These are phyloP conservation scores for Catharus minimus DNA, from an alignment of 2,113 vertebrate genomes.

Conservation along the genomic window DNA sequence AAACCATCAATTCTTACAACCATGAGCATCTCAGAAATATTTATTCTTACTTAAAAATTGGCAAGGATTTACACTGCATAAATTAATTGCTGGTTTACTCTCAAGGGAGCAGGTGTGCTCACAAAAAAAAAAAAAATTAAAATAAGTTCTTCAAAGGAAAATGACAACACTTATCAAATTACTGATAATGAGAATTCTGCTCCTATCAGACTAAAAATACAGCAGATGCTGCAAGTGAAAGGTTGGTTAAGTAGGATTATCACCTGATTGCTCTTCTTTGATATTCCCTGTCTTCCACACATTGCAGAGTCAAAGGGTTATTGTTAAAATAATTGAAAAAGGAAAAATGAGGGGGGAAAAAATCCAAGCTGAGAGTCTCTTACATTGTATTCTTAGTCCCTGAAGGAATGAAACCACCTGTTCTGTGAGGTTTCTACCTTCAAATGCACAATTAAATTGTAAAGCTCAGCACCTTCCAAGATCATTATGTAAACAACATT, in stretches of 20 bases:
- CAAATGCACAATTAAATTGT: background rate
- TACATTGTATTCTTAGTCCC: background rate
- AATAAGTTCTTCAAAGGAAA: conserved; percentile 12
- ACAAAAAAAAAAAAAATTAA: background rate
- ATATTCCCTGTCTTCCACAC: background rate
- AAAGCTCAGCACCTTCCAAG: background rate
- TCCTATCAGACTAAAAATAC: background rate
- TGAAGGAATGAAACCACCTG: background rate
- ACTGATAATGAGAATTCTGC: background rate
- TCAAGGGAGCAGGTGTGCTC: background rate
- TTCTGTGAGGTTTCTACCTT: background rate
- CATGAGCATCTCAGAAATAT: background rate
- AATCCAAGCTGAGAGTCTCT: background rate
- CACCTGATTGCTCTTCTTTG: background rate
- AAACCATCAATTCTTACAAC: background rate
- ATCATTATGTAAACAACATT: background rate
- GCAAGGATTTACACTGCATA: background rate
- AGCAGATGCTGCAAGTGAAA: background rate
- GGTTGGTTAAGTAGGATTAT: background rate
- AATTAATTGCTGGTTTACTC: background rate
- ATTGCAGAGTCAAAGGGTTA: background rate
- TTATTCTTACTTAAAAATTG: background rate
- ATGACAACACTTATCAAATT: background rate
- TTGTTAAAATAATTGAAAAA: background rate
- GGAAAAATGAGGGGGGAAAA: accelerated